A percentile compares a stretch with the other conserved stretches of the same genome.
Evolutionary conservation across 2,888 invertebrate genomes (phyloP).

Genomic region (Protonemura montana): DNA sequence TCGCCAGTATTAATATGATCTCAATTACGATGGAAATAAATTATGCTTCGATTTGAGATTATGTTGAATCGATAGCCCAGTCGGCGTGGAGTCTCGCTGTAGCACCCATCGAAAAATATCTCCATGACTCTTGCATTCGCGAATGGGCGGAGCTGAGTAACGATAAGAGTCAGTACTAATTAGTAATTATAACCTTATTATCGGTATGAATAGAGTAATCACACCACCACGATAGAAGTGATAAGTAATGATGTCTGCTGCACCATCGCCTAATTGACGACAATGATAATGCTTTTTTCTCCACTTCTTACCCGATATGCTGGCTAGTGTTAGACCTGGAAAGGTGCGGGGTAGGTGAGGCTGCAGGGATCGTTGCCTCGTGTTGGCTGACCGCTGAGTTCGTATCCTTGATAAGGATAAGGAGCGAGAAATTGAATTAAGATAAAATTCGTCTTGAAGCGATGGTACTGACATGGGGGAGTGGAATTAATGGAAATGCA

Average conservation of each 20-base stretch:
- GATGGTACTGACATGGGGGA: background rate
- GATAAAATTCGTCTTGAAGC: background rate
- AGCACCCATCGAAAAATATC: slow-evolving; percentile 1
- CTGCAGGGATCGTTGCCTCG: too few relatives aligned
- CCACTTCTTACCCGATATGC: background rate
- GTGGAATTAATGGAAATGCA: background rate
- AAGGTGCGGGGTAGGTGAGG: too few relatives aligned
- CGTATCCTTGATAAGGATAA: background rate
- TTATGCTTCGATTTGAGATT: slow-evolving; percentile 22
- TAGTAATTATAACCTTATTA: slow-evolving; percentile 36
- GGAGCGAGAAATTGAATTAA: background rate
- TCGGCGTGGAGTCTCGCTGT: background rate
- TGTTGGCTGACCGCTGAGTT: background rate
- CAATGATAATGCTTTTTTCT: slow-evolving; percentile 24
- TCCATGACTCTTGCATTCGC: slow-evolving; percentile 18
- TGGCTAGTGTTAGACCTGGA: too few relatives aligned
- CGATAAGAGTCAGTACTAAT: slow-evolving; percentile 38
- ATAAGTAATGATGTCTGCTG: slow-evolving; percentile 32
- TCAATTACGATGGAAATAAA: slow-evolving; percentile 40
- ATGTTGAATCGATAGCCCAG: slow-evolving; percentile 26
- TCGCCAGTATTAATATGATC: slow-evolving; percentile 36
- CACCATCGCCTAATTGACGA: slow-evolving; percentile 20
- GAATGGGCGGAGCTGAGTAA: background rate
- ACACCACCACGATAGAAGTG: slow-evolving; percentile 30
- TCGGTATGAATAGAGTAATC: slow-evolving; percentile 39